Base-by-base conservation (phyloP, 1,140 invertebrate genomes). In the Parasteatoda tepidariorum region DNA sequence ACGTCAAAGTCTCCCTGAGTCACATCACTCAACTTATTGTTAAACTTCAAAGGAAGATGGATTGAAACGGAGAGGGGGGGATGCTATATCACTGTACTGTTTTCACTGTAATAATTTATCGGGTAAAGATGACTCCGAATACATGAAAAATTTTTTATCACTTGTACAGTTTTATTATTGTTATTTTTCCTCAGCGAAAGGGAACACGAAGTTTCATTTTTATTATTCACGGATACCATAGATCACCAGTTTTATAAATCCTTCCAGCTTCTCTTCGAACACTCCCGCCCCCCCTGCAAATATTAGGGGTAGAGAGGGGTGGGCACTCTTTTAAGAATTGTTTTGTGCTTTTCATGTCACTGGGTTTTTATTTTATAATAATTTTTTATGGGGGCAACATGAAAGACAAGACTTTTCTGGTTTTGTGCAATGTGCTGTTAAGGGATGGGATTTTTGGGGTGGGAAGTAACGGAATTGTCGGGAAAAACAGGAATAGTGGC, bases 61-160 rank as follows among this genome's bases (percentile, higher is more conserved):
- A 82, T 82, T 70, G 34, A 68, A 28, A 61, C 30, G 15, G 48
- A 24, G 22, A 54, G 33, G 15, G 66, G 26, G 61, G 26, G 34
- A 66, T 30, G 30, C 55, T 71, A 67, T 82, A 82, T 82, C 78
- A 64, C 41, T 41, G 55, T 67, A 54, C 54, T 82, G 78, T 82
- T 82, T 71, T 82, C 78, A 61, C 68, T 82, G 78, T 62, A 82
- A 82, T 82, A 82, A 82, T 70, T 82, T 82, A 82, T 82, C 78
- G 66, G 78, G 71, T 67, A 82, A 82, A 82, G 67, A 70, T 71
- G 78, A 48, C 78, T 82, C 30, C 28, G 75, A 79, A 79, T 79
- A 67, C 75, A 79, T 33, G 33, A 13, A 26, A 26, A 22, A 38
- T 24, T 31, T 66, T 33, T 76, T n/a, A 66, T 24, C 64, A 18